Conservation (phyloP, 2,113 vertebrate species). For the Pelecanoides urinatrix region DNA sequence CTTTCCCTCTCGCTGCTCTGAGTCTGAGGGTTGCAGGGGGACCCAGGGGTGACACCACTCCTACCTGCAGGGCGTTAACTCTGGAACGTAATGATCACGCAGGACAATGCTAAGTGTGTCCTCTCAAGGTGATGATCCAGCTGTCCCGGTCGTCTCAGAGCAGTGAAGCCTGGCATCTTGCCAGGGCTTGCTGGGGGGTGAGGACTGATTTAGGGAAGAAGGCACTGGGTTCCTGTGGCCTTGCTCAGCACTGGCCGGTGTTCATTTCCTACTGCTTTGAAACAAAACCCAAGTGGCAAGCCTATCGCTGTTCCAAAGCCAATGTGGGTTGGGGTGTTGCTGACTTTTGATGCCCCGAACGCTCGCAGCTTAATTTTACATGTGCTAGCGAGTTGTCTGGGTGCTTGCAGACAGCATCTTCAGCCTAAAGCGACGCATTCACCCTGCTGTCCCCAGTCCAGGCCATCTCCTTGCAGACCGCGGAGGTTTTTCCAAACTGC, state of each 20-base stretch:
- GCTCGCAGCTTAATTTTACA: background rate
- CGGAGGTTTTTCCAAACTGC: background rate
- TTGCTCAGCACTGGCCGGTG: accelerated
- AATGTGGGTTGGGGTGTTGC: accelerated
- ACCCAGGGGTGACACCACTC: background rate
- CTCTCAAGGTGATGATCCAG: background rate
- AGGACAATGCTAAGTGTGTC: background rate
- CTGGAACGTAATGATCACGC: background rate
- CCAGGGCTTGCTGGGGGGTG: background rate
- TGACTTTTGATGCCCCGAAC: background rate
- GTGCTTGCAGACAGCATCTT: background rate
- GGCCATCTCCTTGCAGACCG: background rate
- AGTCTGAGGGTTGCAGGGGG: background rate
- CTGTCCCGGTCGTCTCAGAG: background rate
- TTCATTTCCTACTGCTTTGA: background rate
- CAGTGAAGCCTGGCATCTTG: background rate
- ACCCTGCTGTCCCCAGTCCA: background rate
- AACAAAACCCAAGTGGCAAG: background rate
- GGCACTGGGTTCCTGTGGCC: background rate
- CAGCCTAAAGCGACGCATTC: accelerated
- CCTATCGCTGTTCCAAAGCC: background rate
- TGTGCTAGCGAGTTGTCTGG: background rate
- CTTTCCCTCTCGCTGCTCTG: background rate
- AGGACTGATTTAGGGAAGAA: background rate
- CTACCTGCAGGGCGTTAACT: background rate